Evolutionary conservation across 2,888 invertebrate species (phyloP).

Genomic region (Ecliptopera silaceata): DNA sequence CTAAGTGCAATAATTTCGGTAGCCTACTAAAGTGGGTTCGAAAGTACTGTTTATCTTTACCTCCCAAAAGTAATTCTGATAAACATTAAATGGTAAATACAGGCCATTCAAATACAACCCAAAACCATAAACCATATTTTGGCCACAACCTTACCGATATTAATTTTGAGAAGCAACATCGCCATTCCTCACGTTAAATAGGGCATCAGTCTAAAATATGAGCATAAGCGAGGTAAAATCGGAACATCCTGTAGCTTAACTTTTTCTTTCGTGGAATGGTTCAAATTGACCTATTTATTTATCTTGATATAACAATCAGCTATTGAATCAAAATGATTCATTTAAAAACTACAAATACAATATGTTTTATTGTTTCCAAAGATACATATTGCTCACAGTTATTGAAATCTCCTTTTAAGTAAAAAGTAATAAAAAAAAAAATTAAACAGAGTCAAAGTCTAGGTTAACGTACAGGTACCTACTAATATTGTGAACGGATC

Average conservation of each 20-base stretch:
- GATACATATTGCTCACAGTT: no score
- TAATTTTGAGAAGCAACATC: conserved; percentile 22
- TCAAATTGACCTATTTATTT: no score
- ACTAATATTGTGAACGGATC: no score
- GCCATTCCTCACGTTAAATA: conserved; percentile 16
- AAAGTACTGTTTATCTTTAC: conserved; percentile 19
- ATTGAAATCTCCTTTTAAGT: no score
- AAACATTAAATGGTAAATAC: conserved; percentile 22
- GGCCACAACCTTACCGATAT: conserved; percentile 18
- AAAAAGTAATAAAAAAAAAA: no score
- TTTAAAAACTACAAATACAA: no score
- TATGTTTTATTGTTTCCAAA: no score
- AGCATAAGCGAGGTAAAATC: conserved; percentile 8
- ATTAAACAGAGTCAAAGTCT: no score
- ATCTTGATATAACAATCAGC: no score
- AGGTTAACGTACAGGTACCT: no score
- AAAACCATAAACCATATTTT: conserved; percentile 24
- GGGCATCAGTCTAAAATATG: conserved; percentile 35
- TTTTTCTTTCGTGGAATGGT: no score
- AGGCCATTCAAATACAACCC: conserved; percentile 20
- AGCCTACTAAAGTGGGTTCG: neutral
- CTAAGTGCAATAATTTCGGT: neutral
- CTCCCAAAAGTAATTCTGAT: conserved; percentile 14
- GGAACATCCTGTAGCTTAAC: neutral
- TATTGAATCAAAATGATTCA: no score